These are phyloP conservation scores for Ianthella basta DNA, from an alignment of 37 sponge, comb jelly and placozoan species.

Conservation along the genomic window DNA sequence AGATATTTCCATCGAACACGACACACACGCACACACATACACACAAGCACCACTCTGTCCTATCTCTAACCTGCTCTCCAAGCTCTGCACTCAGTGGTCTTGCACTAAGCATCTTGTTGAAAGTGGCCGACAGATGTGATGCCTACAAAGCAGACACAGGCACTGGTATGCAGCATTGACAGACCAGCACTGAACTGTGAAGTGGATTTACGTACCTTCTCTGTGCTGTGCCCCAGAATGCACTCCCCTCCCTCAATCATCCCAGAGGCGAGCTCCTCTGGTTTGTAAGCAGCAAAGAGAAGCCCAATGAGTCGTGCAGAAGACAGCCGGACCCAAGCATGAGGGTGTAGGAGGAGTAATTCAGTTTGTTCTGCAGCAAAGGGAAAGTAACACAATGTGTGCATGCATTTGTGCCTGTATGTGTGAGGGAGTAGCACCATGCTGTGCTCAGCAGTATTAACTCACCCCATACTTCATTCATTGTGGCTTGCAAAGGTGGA, in stretches of 20 bases:
- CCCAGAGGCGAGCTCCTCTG: conserved; percentile 46
- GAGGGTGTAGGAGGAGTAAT: conserved; percentile 68
- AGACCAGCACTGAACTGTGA: too few species aligned
- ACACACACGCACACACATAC: not conserved
- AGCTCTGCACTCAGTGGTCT: not conserved
- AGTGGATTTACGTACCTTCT: conserved; percentile 18
- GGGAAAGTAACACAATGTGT: not conserved
- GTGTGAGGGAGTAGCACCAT: too few species aligned
- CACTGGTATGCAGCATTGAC: not conserved
- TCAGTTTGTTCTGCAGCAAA: conserved; percentile 36
- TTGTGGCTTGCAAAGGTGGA: not conserved
- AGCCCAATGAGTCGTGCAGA: conserved; percentile 65
- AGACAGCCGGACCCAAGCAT: conserved; percentile 76
- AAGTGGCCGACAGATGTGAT: not conserved
- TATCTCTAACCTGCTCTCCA: conserved; percentile 22
- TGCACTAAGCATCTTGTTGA: not conserved
- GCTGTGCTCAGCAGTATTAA: not conserved
- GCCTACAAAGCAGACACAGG: not conserved
- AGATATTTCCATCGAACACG: not conserved
- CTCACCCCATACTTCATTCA: conserved; percentile 71
- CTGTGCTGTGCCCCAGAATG: conserved; percentile 9
- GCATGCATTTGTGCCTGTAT: not conserved
- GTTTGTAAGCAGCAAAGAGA: conserved; percentile 66
- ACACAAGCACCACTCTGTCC: too few species aligned
- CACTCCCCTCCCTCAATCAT: not conserved